A percentile compares a stretch with the other conserved stretches of the same genome.
phyloP scores from a whole-genome alignment of 2,113 vertebrate genomes.

The Athene noctua region DNA sequence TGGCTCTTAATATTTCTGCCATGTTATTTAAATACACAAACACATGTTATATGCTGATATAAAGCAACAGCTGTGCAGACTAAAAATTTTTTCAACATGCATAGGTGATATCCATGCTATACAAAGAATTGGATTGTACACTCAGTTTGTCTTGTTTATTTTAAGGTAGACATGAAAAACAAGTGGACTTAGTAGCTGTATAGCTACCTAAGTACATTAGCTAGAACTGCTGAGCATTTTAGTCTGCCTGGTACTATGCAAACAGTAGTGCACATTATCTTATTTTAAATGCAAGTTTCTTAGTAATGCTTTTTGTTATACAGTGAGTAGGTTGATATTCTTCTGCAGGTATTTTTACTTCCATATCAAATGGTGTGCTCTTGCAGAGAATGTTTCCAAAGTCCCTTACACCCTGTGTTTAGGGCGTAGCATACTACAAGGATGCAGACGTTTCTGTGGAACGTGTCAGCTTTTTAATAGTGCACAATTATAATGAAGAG shows the following conservation, averaged over 20 bases:
- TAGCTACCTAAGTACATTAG: background rate
- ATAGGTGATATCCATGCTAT: background rate
- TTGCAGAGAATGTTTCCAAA: background rate
- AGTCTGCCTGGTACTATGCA: background rate
- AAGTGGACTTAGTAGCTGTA: background rate
- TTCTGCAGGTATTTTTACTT: background rate
- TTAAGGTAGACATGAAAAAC: background rate
- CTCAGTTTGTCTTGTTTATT: background rate
- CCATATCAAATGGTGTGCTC: background rate
- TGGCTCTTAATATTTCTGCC: background rate
- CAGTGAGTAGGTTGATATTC: background rate
- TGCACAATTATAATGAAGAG: conserved; percentile 30
- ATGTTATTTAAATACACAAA: background rate
- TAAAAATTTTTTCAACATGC: background rate
- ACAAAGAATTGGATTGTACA: rapidly evolving
- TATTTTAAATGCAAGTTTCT: background rate
- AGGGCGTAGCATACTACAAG: background rate
- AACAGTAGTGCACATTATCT: background rate
- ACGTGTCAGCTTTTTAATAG: conserved; percentile 20
- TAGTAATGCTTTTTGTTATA: background rate
- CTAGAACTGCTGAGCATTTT: background rate
- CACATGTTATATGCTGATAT: background rate
- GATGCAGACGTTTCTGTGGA: background rate
- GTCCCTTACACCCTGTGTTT: background rate
- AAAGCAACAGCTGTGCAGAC: background rate